Percentiles rank a stretch among this genome's conserved stretches.
These are phyloP conservation scores for Anhinga rufa DNA, from an alignment of 2,113 vertebrate genomes.

Conservation along the genomic window DNA sequence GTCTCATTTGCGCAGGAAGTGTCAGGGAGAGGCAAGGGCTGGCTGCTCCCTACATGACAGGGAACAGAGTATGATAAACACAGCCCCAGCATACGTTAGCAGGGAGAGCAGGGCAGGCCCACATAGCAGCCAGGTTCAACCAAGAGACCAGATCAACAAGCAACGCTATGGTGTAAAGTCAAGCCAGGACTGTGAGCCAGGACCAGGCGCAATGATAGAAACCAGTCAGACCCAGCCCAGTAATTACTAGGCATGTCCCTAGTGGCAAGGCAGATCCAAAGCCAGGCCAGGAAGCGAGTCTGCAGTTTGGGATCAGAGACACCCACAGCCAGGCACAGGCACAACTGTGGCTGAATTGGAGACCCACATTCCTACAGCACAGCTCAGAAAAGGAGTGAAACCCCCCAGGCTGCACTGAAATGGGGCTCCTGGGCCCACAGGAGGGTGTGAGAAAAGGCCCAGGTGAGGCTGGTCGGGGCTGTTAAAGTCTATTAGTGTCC, in stretches of 20 bases:
- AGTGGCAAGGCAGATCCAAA: not conserved
- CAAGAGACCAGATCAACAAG: not conserved
- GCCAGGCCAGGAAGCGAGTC: not conserved
- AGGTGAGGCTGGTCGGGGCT: not conserved
- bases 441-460: not conserved
- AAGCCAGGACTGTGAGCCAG: not conserved
- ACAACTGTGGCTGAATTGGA: rapidly evolving
- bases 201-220: not conserved
- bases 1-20: not conserved
- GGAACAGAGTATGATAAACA: rapidly evolving
- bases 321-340: not conserved
- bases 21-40: not conserved
- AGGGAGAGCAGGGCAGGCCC: not conserved
- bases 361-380: not conserved
- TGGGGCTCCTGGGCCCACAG: not conserved
- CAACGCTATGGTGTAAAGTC: rapidly evolving
- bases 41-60: not conserved
- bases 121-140: not conserved
- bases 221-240: not conserved
- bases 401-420: not conserved
- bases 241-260: rapidly evolving
- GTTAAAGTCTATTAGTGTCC: not conserved
- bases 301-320: not conserved
- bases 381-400: not conserved
- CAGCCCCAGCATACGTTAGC: not conserved